Conservation (phyloP, 2,113 vertebrate genomes). For the Aramus guarauna region DNA sequence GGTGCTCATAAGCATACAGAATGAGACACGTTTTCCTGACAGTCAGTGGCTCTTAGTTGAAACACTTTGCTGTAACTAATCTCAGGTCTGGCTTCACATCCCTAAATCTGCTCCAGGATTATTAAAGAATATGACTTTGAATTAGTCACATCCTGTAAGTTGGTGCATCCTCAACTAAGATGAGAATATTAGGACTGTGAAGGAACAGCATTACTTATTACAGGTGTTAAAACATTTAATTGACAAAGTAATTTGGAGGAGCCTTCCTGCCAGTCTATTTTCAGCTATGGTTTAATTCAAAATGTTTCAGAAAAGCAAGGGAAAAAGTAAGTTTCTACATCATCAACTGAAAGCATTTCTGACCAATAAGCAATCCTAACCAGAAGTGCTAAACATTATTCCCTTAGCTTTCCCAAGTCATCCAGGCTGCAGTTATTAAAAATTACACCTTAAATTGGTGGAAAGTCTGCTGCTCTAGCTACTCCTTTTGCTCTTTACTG, state of each 20-base stretch:
- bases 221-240: neutral
- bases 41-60: neutral
- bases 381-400: neutral
- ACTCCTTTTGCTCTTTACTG: neutral
- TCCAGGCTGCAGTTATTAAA: neutral
- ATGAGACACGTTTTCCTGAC: neutral
- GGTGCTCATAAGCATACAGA: neutral
- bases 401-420: neutral
- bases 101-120: neutral
- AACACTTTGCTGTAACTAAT: neutral
- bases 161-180: neutral
- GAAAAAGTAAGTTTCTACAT: neutral
- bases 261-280: neutral
- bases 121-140: neutral
- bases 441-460: neutral
- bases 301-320: neutral
- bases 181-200: neutral
- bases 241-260: neutral
- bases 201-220: too few species aligned
- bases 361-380: neutral
- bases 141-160: neutral
- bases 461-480: neutral
- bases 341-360: neutral
- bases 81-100: neutral
- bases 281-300: neutral